These are phyloP conservation scores for Sebastes kiyomatsui DNA, from an alignment of 2,797 vertebrate species.

Conservation along the genomic window DNA sequence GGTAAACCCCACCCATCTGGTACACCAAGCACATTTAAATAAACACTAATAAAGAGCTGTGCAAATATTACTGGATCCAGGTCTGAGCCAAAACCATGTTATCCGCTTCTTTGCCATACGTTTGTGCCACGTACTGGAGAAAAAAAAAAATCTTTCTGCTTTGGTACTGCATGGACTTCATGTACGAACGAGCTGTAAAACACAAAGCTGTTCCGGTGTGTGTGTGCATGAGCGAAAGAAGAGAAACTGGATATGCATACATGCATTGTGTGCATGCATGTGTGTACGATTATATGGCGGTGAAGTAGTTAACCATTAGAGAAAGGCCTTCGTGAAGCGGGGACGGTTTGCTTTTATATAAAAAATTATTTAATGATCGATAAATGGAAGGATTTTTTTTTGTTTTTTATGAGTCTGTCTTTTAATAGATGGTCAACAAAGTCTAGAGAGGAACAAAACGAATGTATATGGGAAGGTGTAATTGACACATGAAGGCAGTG, in stretches of 20 bases:
- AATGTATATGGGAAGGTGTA: slow-evolving; percentile 55
- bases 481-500: slow-evolving; percentile 3
- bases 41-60: slow-evolving; percentile 25
- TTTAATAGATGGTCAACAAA: slow-evolving; percentile 53
- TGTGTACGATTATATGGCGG: slow-evolving; percentile 8
- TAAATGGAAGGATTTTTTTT: slow-evolving; percentile 70
- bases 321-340: slow-evolving; percentile 46
- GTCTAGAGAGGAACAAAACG: slow-evolving; percentile 32
- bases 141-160: slow-evolving; percentile 36
- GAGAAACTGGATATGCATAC: slow-evolving; percentile 26
- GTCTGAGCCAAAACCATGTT: slow-evolving; percentile 64
- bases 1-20: slow-evolving; percentile 36
- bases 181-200: slow-evolving; percentile 59
- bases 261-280: slow-evolving; percentile 34
- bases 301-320: slow-evolving; percentile 32
- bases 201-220: slow-evolving; percentile 46
- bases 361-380: slow-evolving; percentile 79
- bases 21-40: slow-evolving; percentile 22
- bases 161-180: slow-evolving; percentile 80
- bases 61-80: slow-evolving; percentile 55
- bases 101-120: slow-evolving; percentile 65
- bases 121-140: slow-evolving; percentile 69
- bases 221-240: slow-evolving; percentile 29
- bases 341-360: slow-evolving; percentile 73
- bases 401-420: slow-evolving; percentile 55